These are phyloP conservation scores for Litoditis marina DNA, from an alignment of 2,888 invertebrate genomes.

Conservation along the genomic window DNA sequence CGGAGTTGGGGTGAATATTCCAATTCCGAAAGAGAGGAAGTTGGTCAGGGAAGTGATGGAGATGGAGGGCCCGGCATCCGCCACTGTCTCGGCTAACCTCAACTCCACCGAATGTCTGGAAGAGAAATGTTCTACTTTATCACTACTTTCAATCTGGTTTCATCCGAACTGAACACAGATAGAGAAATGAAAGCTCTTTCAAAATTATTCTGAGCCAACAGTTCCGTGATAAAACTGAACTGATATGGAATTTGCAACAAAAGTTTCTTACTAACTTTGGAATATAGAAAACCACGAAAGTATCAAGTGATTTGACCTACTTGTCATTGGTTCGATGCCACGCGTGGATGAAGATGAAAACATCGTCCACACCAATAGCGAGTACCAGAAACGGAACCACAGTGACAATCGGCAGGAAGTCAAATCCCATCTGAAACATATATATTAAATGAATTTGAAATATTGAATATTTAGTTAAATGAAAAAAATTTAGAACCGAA, in stretches of 20 bases:
- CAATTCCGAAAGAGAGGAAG: slow-evolving; percentile 58
- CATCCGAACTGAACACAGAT: no score
- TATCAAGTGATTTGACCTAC: slow-evolving; percentile 15
- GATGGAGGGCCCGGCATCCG: slow-evolving; percentile 60
- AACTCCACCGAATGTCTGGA: slow-evolving; percentile 34
- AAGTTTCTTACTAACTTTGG: no score
- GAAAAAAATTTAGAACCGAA: no score
- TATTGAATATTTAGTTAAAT: no score
- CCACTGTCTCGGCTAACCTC: slow-evolving; percentile 54
- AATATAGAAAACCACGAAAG: no score
- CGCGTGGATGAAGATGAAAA: slow-evolving; percentile 60
- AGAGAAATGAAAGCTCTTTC: no score
- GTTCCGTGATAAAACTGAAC: no score
- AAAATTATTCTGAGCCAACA: no score
- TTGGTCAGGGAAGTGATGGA: slow-evolving; percentile 61
- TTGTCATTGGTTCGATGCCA: slow-evolving; percentile 53
- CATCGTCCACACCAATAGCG: slow-evolving; percentile 61
- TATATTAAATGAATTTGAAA: no score
- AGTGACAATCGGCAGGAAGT: slow-evolving; percentile 59
- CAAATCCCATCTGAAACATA: slow-evolving; percentile 51
- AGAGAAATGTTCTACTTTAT: no score
- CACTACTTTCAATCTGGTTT: no score
- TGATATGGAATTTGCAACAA: no score
- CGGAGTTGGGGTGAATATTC: slow-evolving; percentile 59
- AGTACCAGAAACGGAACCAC: slow-evolving; percentile 60